Evolutionary conservation across 2,888 invertebrate species (phyloP).

Genomic region (Drosophila subsilvestris): DNA sequence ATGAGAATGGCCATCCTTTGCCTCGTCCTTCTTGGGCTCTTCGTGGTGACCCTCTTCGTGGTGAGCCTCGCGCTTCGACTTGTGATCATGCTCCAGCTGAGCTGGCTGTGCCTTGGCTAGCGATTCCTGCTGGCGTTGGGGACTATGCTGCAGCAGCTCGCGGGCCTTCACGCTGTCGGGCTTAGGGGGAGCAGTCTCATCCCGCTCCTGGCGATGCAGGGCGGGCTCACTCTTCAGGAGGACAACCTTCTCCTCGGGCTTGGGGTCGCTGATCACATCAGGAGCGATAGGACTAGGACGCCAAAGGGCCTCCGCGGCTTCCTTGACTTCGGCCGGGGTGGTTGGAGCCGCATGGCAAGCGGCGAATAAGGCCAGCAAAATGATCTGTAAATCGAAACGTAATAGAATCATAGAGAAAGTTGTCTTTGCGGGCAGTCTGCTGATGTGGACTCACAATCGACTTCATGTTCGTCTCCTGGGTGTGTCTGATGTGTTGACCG

Average conservation of each 20-base stretch:
- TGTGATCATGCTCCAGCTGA: neutral
- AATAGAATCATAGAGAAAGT: neutral
- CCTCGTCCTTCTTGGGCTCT: neutral
- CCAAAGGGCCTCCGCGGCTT: slow-evolving; percentile 14
- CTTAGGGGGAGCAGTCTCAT: slow-evolving; percentile 26
- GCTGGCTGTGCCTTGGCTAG: too few relatives aligned
- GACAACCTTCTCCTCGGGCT: slow-evolving; percentile 54
- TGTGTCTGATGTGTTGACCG: slow-evolving; percentile 29
- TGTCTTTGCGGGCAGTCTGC: neutral
- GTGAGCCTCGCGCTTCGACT: slow-evolving; percentile 15
- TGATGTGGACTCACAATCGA: slow-evolving; percentile 49
- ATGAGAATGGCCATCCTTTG: neutral
- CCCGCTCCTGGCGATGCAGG: slow-evolving; percentile 58
- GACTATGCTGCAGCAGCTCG: slow-evolving; percentile 9
- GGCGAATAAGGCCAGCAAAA: slow-evolving; percentile 68
- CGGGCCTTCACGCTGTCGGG: slow-evolving; percentile 18
- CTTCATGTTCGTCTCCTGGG: slow-evolving; percentile 34
- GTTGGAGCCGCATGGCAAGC: slow-evolving; percentile 69
- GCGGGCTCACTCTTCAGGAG: slow-evolving; percentile 12
- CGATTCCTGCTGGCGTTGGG: too few relatives aligned
- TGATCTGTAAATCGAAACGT: slow-evolving; percentile 53
- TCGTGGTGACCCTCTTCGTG: neutral
- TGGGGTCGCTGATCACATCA: slow-evolving; percentile 72
- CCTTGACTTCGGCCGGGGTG: slow-evolving; percentile 37
- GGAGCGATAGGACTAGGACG: slow-evolving; percentile 80